Evolutionary conservation across 2,113 vertebrate genomes (phyloP).

Genomic region (Eidolon helvum): DNA sequence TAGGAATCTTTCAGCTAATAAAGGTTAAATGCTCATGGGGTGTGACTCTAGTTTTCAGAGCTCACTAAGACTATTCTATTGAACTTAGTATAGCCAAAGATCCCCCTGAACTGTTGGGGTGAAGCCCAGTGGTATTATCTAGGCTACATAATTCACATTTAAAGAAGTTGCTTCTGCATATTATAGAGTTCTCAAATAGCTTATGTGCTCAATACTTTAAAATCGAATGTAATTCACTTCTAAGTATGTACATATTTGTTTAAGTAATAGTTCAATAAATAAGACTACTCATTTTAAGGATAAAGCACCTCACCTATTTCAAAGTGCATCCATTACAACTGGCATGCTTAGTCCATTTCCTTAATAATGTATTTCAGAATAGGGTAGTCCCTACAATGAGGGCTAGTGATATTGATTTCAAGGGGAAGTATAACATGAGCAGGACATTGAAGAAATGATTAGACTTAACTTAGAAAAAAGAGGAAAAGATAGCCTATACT

Average conservation of each 20-base stretch:
- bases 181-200: background rate
- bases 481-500: fast-evolving
- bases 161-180: background rate
- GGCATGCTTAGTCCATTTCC: background rate
- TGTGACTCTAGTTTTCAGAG: background rate
- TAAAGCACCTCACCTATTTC: background rate
- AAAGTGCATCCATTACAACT: background rate
- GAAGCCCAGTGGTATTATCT: background rate
- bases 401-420: background rate
- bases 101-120: background rate
- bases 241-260: background rate
- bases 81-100: background rate
- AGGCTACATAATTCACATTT: background rate
- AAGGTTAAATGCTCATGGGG: background rate
- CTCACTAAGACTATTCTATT: background rate
- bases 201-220: background rate
- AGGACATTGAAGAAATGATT: background rate
- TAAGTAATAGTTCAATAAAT: background rate
- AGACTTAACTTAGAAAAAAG: background rate
- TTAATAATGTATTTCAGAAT: background rate
- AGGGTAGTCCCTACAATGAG: background rate
- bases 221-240: background rate
- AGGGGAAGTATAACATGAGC: background rate
- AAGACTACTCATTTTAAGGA: background rate
- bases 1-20: background rate